Conservation (phyloP, 2,113 vertebrate species). For the Cardinalis cardinalis region DNA sequence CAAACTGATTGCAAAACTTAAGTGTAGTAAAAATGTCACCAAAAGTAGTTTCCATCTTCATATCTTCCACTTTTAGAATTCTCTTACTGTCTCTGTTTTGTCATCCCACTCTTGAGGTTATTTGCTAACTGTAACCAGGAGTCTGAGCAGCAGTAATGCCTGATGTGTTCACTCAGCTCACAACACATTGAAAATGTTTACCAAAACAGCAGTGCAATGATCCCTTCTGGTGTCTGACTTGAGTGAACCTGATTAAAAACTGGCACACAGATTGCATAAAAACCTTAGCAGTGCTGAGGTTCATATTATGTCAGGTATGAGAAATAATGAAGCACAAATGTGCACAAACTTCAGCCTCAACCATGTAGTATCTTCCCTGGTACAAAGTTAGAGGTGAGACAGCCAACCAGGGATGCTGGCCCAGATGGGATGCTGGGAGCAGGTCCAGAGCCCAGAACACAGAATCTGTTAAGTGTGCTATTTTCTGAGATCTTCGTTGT, state of each 20-base stretch:
- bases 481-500: too few species aligned
- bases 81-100: neutral
- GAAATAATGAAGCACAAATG: neutral
- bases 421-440: neutral
- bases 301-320: rapidly evolving
- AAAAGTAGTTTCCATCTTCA: neutral
- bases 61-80: neutral
- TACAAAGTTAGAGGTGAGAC: neutral
- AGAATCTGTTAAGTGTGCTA: neutral
- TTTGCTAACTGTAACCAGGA: neutral
- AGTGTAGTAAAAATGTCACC: neutral
- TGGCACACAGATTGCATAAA: neutral
- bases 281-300: neutral
- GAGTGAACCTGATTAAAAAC: neutral
- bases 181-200: neutral
- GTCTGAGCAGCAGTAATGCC: neutral
- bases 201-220: neutral
- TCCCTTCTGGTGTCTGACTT: neutral
- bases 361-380: neutral
- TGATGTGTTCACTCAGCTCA: neutral
- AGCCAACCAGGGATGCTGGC: neutral
- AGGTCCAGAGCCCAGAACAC: neutral
- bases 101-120: neutral
- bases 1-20: neutral
- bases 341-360: neutral